Evolutionary conservation across 2,113 vertebrate genomes (phyloP), one percentile per base, ranked within the genome.

Genomic region (Laticauda colubrina): DNA sequence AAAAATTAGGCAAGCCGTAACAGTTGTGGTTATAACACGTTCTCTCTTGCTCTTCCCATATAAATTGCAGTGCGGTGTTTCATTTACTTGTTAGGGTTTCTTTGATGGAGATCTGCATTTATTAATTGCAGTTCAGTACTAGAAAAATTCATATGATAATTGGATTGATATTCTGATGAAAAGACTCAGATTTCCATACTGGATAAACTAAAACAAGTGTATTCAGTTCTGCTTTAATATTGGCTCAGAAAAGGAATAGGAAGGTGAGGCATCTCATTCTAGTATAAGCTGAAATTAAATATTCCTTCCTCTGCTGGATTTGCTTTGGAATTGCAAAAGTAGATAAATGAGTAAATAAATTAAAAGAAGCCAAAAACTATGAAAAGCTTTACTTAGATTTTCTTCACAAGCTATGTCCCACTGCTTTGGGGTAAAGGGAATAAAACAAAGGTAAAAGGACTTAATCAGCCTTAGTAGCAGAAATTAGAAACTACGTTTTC

Each of bases 71-170:
- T 39, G 91, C 91, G 92, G 93, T 96, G 91, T 92, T 94, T 88
- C 93, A 95, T 0, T 94, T 89, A 89, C 92, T 96, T 91, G 93
- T 95, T 93, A 96, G 91, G 56, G 0, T 93, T 86, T 93, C 75
- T 96, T 97, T 97, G 91, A 95, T 97, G 94, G 95, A 92, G 87
- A 93, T 59, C 91, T 95, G 93, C 93, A 94, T 1, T 56, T 93
- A 54, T 34, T 95, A 95, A 97, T 97, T 96, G 94, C 91, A 94
- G 51, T 59, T 95, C 93, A 86, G 14, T 95, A 90, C 57, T 51
- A 93, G 89, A 85, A 94, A 69, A 93, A 94, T 93, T 81, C 90
- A 20, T 81, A 53, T 92, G 91, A 56, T 23, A 14, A 26, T 61
- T 34, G 61, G 59, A 95, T 91, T 69, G 86, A 56, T 88, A 94